Conservation (phyloP, 2,888 invertebrate genomes). For the Sceliomorpha sp. region DNA sequence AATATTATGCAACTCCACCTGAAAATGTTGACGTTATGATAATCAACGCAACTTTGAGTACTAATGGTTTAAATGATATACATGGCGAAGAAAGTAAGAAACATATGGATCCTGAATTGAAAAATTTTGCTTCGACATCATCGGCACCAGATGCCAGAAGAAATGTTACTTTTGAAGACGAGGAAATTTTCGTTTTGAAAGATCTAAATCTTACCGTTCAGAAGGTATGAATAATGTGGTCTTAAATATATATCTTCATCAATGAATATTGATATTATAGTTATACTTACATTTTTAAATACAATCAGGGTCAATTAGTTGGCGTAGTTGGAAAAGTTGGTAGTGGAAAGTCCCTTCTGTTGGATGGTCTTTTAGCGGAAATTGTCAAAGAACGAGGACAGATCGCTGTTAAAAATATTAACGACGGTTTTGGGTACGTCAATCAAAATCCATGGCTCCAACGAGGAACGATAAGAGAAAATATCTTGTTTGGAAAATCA, state of each 20-base stretch:
- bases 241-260: too few species aligned
- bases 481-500: constrained; percentile 94
- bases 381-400: constrained; percentile 86
- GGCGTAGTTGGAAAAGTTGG: constrained; percentile 95
- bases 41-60: constrained; percentile 63
- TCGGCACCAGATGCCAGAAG: constrained; percentile 53
- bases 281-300: too few species aligned
- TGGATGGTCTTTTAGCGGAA: constrained; percentile 93
- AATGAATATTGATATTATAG: constrained; percentile 61
- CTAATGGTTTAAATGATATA: constrained; percentile 42
- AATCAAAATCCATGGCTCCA: constrained; percentile 96
- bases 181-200: constrained; percentile 74
- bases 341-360: constrained; percentile 93
- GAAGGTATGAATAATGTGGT: too few species aligned
- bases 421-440: constrained; percentile 91
- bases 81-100: constrained; percentile 19
- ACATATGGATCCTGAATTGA: constrained; percentile 22
- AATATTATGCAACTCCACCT: constrained; percentile 82
- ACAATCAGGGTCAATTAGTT: constrained; percentile 88
- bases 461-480: constrained; percentile 93
- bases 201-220: constrained; percentile 78
- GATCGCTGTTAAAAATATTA: constrained; percentile 86
- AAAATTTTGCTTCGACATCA: constrained; percentile 29
- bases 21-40: constrained; percentile 67
- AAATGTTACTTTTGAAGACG: constrained; percentile 64